Percentiles rank a stretch among this genome's conserved stretches.
phyloP scores from a whole-genome alignment of 2,888 invertebrate genomes.

The Nephrocerus scutellatus region DNA sequence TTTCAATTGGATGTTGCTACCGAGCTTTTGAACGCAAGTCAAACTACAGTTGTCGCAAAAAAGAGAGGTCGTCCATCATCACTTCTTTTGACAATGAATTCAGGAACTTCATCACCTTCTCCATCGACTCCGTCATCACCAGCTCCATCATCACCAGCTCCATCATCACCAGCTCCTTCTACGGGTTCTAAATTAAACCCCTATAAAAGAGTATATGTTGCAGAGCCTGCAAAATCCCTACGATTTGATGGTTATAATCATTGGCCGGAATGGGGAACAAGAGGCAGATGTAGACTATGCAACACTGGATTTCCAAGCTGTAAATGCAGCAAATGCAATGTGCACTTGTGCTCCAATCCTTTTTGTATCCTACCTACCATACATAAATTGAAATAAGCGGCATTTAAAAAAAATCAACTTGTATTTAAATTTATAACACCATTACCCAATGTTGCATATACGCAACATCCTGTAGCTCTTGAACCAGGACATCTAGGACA shows the following conservation, averaged over 20 bases:
- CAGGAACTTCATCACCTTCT: slow-evolving; percentile 12
- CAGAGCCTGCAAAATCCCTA: slow-evolving; percentile 9
- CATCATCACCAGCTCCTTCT: slow-evolving; percentile 12
- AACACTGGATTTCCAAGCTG: slow-evolving; percentile 11
- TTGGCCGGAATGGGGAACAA: slow-evolving; percentile 13
- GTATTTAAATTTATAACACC: too few species aligned
- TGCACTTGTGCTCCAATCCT: slow-evolving; percentile 13
- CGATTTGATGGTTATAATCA: slow-evolving; percentile 13
- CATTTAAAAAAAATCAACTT: too few species aligned
- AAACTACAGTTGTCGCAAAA: slow-evolving; percentile 6
- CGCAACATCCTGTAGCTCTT: slow-evolving; percentile 11
- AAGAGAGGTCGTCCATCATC: slow-evolving; percentile 16
- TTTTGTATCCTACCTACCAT: slow-evolving; percentile 9
- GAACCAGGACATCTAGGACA: slow-evolving; percentile 14
- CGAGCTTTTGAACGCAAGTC: too few species aligned
- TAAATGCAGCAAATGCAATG: slow-evolving; percentile 13
- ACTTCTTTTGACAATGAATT: slow-evolving; percentile 15
- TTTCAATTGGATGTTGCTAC: too few species aligned
- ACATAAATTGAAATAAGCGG: slow-evolving; percentile 14
- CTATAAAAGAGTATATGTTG: slow-evolving; percentile 14
- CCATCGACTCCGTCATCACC: slow-evolving; percentile 6
- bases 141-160: slow-evolving; percentile 6
- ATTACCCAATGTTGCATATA: slow-evolving; percentile 15
- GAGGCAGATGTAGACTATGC: slow-evolving; percentile 10
- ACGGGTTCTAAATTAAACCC: slow-evolving; percentile 11